phyloP scores from a whole-genome alignment of 2,888 invertebrate genomes.

The Stictocephala bisonia region DNA sequence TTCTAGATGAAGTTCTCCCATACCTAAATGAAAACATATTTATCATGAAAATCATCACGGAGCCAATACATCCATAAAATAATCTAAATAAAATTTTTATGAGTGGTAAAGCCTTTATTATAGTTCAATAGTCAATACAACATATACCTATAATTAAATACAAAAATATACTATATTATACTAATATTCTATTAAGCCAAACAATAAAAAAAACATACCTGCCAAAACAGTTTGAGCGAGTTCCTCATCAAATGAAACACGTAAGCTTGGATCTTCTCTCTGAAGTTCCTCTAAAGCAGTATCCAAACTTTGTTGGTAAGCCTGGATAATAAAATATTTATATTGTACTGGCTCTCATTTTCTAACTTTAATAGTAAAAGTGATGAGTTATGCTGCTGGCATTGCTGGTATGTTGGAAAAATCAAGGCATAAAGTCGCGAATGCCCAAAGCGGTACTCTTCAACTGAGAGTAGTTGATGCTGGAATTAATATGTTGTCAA shows the following conservation, averaged over 20 bases:
- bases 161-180: constrained; percentile 19
- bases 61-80: too few relatives aligned
- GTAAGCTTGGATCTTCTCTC: constrained; percentile 91
- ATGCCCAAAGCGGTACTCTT: too few relatives aligned
- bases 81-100: not conserved
- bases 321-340: constrained; percentile 62
- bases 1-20: constrained; percentile 98
- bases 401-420: not conserved
- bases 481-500: too few relatives aligned
- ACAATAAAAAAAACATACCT: too few relatives aligned
- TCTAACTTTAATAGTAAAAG: too few relatives aligned
- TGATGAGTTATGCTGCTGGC: not conserved
- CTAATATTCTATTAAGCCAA: too few relatives aligned
- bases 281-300: constrained; percentile 82
- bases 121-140: not conserved
- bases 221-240: constrained; percentile 89
- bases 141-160: not conserved
- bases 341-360: too few relatives aligned
- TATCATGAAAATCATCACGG: constrained; percentile 31
- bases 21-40: constrained; percentile 74
- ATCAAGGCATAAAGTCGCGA: too few relatives aligned
- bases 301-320: constrained; percentile 81
- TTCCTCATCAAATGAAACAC: constrained; percentile 79
- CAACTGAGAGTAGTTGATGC: too few relatives aligned
- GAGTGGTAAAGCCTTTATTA: not conserved